Conservation (phyloP, 2,888 invertebrate genomes). For the Chrysina gloriosa region DNA sequence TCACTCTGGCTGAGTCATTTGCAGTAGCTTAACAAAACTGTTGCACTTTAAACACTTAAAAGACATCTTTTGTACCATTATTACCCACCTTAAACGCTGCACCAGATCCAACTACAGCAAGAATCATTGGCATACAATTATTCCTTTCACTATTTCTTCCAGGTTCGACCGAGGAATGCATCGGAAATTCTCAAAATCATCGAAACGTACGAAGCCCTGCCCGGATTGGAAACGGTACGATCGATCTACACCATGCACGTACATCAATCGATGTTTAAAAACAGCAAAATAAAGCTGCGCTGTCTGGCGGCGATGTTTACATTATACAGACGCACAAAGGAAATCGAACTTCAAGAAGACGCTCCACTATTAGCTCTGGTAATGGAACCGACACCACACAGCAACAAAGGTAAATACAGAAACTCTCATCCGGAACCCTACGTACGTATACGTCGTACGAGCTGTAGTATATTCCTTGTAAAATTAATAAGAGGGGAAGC, state of each 20-base stretch:
- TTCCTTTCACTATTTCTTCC: too few relatives aligned
- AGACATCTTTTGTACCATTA: too few relatives aligned
- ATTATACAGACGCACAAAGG: constrained; percentile 58
- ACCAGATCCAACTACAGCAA: too few relatives aligned
- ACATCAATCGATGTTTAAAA: constrained; percentile 59
- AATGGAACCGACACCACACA: constrained; percentile 59
- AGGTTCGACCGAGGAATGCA: constrained; percentile 53
- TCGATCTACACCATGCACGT: constrained; percentile 59
- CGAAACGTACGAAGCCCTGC: constrained; percentile 57
- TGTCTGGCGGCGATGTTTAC: constrained; percentile 61
- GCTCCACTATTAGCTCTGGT: constrained; percentile 61
- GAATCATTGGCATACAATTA: too few relatives aligned
- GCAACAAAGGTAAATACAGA: constrained; percentile 55
- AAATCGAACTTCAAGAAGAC: constrained; percentile 60
- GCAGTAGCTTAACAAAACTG: too few relatives aligned
- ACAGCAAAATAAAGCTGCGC: constrained; percentile 59
- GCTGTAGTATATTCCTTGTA: too few relatives aligned
- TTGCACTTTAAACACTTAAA: too few relatives aligned
- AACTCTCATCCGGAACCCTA: too few relatives aligned
- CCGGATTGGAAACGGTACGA: constrained; percentile 58
- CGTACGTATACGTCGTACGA: too few relatives aligned
- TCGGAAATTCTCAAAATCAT: constrained; percentile 56
- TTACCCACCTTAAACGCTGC: too few relatives aligned
- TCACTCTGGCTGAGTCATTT: too few relatives aligned
- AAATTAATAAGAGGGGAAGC: too few relatives aligned